A percentile compares a stretch with the other conserved stretches of the same genome.
phyloP scores from a whole-genome alignment of 1,140 invertebrate genomes.

The Gonioctena quinquepunctata region DNA sequence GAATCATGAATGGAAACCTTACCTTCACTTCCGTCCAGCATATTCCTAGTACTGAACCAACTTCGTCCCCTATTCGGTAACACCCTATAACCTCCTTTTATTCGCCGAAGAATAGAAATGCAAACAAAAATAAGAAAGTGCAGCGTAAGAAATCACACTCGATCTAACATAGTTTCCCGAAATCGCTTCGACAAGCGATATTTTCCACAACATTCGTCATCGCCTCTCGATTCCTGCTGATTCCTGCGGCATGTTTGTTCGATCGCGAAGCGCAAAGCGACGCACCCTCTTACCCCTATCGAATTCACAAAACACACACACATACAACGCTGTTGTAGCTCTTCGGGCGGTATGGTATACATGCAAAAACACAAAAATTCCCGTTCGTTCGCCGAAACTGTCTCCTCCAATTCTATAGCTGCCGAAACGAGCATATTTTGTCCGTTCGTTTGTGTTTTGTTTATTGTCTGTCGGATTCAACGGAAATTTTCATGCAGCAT shows the following conservation, averaged over 20 bases:
- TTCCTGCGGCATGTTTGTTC: slow-evolving; percentile 1
- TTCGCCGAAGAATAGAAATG: not conserved
- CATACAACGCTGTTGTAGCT: not conserved
- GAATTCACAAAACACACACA: slow-evolving; percentile 5
- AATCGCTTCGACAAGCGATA: slow-evolving; percentile 8
- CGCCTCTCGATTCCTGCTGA: slow-evolving; percentile 1
- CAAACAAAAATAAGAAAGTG: not conserved
- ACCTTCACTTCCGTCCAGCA: too few species aligned
- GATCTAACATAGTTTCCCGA: not conserved
- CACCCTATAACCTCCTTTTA: too few species aligned
- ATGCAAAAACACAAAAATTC: not conserved
- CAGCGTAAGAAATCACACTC: not conserved
- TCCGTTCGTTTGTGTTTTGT: not conserved
- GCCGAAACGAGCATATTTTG: not conserved
- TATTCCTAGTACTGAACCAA: too few species aligned
- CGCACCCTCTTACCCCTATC: slow-evolving; percentile 1
- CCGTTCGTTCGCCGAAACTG: not conserved
- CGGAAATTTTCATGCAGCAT: not conserved
- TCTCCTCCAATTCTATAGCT: not conserved
- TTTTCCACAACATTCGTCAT: slow-evolving; percentile 10
- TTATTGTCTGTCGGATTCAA: not conserved
- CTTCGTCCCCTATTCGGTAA: too few species aligned
- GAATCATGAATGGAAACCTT: too few species aligned
- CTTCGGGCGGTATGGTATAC: not conserved
- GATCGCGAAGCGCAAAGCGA: not conserved